Conservation (phyloP, 2,888 invertebrate genomes). For the Platycnemis pennipes region DNA sequence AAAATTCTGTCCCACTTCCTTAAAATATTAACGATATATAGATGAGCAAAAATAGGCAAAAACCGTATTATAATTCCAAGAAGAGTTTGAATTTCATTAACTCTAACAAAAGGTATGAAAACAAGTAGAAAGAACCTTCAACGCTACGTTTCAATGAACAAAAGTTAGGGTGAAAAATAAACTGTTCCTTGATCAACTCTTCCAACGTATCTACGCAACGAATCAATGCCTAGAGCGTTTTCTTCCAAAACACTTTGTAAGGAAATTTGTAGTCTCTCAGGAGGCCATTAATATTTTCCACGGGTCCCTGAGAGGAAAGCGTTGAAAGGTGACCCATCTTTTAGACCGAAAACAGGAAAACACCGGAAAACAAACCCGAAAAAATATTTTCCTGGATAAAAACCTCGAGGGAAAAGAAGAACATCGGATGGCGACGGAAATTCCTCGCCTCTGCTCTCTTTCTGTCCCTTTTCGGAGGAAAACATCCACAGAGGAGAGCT, state of each 20-base stretch:
- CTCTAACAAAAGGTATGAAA: too few relatives aligned
- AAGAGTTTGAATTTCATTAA: too few relatives aligned
- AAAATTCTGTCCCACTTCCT: too few relatives aligned
- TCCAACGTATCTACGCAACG: background rate
- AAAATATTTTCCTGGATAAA: conserved; percentile 21
- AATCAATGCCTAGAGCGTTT: background rate
- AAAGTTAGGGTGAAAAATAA: too few relatives aligned
- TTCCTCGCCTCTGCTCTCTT: background rate
- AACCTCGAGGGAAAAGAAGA: background rate
- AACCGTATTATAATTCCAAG: too few relatives aligned
- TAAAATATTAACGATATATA: too few relatives aligned
- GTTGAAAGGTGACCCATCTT: conserved; percentile 31
- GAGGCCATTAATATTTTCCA: conserved; percentile 8
- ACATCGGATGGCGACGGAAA: background rate
- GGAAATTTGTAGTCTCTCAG: background rate
- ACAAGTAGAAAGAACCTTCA: too few relatives aligned
- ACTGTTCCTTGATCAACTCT: too few relatives aligned
- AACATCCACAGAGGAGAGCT: background rate
- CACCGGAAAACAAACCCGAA: background rate
- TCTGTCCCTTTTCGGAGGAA: background rate
- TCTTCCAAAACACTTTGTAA: background rate
- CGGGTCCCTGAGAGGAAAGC: background rate
- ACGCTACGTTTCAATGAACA: too few relatives aligned
- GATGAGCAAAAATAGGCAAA: too few relatives aligned
- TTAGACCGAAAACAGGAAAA: conserved; percentile 4